Base-by-base conservation (phyloP, 1,140 invertebrate genomes). In the Hycleus phaleratus region DNA sequence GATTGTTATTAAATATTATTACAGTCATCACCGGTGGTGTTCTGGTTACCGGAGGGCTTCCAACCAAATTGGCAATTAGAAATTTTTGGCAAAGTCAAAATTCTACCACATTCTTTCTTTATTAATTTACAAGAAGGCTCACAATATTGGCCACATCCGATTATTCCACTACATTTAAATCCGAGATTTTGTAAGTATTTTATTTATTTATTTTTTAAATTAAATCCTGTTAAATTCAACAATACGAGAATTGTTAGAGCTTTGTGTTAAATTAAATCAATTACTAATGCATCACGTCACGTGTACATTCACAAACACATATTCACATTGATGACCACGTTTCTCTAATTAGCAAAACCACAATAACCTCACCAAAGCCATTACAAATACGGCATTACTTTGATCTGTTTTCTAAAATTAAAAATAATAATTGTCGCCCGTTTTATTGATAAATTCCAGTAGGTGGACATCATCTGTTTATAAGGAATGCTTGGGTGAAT, bases 91-190 rank as follows among this genome's bases (percentile, higher is more conserved):
- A 74, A 78, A 64, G 74, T 85, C 26, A 83, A 84, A 64, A 69
- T 85, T 25, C 71, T 85, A 39, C 84, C 83, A 18, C 78, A 84
- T 56, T 81, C 82, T 61, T 86, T 88, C 69, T 81, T 79, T 60
- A 74, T 88, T 25, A 87, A 87, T 76, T 69, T 88, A 42, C 84
- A 86, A 66, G 76, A 80, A 52, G 81, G 80, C 4, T 73, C 77
- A 52, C 74, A 78, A 24, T 74, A 81, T 48, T 85, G 83, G 75
- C 83, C 83, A 2, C 81, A 84, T 76, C 81, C 82, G 6, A 67
- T 72, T 11, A 81, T 85, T 43, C 75, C 78, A 26, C 73, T 85
- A 62, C 84, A 85, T 71, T 71, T 86, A 48, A 85, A 85, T 72
- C 82, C 83, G 7, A 74, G 84, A 46, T 85, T 85, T 70, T 59